These are phyloP conservation scores for Otolemur crassicaudatus DNA, from an alignment of 2,797 vertebrate species.

Conservation along the genomic window DNA sequence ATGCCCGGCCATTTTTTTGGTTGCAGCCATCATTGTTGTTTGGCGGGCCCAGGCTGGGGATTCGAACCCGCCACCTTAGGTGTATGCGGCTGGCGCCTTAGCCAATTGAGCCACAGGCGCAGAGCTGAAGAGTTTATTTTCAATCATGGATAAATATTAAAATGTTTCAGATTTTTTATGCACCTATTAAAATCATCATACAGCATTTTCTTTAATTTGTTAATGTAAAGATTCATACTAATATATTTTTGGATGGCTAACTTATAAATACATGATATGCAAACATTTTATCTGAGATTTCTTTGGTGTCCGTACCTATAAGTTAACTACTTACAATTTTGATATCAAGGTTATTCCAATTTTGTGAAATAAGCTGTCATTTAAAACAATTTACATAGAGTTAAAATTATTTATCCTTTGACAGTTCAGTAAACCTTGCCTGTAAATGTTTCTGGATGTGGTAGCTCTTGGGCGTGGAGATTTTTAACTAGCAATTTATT, in stretches of 20 bases:
- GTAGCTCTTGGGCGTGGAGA: background rate
- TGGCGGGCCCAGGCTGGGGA: too few relatives aligned
- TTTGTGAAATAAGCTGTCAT: background rate
- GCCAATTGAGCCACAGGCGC: too few relatives aligned
- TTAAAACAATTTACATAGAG: background rate
- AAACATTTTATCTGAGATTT: background rate
- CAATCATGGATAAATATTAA: background rate
- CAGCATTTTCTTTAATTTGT: background rate
- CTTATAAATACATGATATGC: background rate
- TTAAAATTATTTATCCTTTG: background rate
- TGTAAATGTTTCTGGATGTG: background rate
- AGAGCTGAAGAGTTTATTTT: background rate
- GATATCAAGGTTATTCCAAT: background rate
- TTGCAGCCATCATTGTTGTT: too few relatives aligned
- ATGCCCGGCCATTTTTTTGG: too few relatives aligned
- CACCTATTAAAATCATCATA: background rate
- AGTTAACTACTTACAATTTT: background rate
- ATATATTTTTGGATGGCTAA: background rate
- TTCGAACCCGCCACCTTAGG: too few relatives aligned
- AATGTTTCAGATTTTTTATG: background rate
- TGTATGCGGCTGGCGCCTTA: too few relatives aligned
- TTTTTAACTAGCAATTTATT: slow-evolving; percentile 4
- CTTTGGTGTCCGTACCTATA: background rate
- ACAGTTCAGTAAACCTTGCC: background rate
- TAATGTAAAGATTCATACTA: background rate